These are phyloP conservation scores for Cenopis cana DNA, from an alignment of 2,888 invertebrate species.

Conservation along the genomic window DNA sequence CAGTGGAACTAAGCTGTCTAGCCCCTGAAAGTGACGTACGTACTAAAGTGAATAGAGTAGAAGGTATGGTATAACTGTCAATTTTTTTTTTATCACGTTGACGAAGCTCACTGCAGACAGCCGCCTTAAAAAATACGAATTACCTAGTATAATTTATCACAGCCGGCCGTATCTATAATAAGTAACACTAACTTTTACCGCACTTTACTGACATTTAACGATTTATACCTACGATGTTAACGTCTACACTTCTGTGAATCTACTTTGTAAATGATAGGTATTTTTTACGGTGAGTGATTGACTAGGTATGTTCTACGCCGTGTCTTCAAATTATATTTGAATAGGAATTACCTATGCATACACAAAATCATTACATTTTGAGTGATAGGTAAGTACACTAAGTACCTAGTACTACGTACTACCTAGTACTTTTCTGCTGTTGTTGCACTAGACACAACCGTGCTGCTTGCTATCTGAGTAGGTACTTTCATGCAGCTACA, in stretches of 20 bases:
- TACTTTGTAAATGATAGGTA: background rate
- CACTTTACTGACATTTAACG: too few species aligned
- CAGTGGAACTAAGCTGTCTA: too few species aligned
- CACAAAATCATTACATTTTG: background rate
- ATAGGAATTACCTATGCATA: background rate
- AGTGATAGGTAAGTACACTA: background rate
- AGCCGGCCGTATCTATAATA: background rate
- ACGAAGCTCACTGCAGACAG: background rate
- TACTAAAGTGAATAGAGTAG: background rate
- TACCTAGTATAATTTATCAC: slow-evolving; percentile 4
- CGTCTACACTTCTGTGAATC: slow-evolving; percentile 10
- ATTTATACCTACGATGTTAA: background rate
- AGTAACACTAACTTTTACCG: background rate
- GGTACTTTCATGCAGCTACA: too few species aligned
- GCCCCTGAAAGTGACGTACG: too few species aligned
- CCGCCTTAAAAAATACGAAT: background rate
- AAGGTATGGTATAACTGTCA: slow-evolving; percentile 31
- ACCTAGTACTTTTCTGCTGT: background rate
- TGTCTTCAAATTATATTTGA: background rate
- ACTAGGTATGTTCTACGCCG: background rate
- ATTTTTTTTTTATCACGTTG: slow-evolving; percentile 23
- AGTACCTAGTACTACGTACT: too few species aligned
- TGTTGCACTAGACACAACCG: background rate
- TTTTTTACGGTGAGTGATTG: background rate
- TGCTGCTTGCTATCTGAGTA: too few species aligned